Conservation (phyloP, 2,113 vertebrate species). For the Aphelocoma coerulescens region DNA sequence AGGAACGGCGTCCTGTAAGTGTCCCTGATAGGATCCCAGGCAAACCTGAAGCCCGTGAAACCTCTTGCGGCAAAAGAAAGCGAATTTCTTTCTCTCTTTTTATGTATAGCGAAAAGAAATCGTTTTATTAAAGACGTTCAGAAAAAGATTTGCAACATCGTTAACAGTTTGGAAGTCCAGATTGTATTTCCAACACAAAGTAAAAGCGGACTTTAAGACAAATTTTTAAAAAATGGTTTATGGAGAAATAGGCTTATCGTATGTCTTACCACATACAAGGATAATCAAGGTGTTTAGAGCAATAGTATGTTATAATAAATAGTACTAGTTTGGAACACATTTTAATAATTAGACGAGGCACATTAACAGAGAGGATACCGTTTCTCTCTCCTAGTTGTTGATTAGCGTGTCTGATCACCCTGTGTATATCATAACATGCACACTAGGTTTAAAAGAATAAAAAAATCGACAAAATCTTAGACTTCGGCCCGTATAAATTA, state of each 20-base stretch:
- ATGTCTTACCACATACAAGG: constrained; percentile 25
- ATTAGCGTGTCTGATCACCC: constrained; percentile 45
- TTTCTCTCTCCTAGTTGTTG: constrained; percentile 57
- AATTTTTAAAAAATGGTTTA: neutral
- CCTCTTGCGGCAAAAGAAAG: neutral
- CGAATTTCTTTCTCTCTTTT: neutral
- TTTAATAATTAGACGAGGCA: constrained; percentile 59
- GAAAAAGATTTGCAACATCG: neutral
- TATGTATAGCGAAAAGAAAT: constrained; percentile 27
- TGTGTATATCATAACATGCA: constrained; percentile 21
- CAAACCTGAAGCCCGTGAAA: neutral
- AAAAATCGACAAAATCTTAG: neutral
- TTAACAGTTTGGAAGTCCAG: constrained; percentile 33
- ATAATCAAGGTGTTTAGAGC: constrained; percentile 28
- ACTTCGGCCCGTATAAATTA: constrained; percentile 62
- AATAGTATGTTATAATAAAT: constrained; percentile 73
- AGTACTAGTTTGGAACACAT: constrained; percentile 48
- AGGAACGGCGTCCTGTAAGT: neutral
- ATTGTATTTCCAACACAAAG: constrained; percentile 26
- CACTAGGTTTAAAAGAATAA: neutral
- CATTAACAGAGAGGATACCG: neutral
- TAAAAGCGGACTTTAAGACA: neutral
- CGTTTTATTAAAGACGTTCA: constrained; percentile 63
- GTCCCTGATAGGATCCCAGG: neutral
- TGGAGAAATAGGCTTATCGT: neutral